Conservation (phyloP, 2,113 vertebrate genomes). For the Calidris pygmaea region DNA sequence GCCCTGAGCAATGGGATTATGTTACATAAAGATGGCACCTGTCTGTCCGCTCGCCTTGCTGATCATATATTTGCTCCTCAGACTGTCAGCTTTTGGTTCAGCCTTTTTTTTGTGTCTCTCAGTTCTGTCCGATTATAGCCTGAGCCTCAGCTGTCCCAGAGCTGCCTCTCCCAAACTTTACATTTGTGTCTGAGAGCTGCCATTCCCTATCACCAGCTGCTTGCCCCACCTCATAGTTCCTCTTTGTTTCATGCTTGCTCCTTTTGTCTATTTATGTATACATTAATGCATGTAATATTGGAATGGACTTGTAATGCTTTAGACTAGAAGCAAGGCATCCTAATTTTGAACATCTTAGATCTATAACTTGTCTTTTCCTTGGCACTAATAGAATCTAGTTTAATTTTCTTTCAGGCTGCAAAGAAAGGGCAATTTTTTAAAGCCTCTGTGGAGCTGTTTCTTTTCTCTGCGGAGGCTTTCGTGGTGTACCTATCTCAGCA, state of each 20-base stretch:
- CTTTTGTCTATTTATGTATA: slow-evolving; percentile 11
- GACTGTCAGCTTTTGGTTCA: background rate
- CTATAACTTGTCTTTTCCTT: background rate
- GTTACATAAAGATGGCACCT: background rate
- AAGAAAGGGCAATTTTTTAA: background rate
- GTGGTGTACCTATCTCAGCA: background rate
- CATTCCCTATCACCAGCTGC: slow-evolving; percentile 13
- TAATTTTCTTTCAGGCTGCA: background rate
- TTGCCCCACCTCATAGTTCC: background rate
- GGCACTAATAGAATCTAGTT: background rate
- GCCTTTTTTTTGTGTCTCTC: background rate
- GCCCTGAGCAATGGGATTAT: background rate
- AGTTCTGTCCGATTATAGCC: background rate
- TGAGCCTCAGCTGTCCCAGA: slow-evolving; percentile 22
- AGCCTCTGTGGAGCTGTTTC: background rate
- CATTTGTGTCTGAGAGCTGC: background rate
- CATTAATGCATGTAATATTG: background rate
- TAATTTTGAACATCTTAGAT: background rate
- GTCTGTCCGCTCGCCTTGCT: background rate
- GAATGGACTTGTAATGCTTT: background rate
- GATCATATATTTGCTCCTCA: background rate
- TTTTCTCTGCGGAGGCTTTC: background rate
- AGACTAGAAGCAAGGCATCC: background rate
- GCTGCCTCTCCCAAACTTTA: background rate
- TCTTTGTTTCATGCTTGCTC: background rate